Evolutionary conservation across 2,888 invertebrate species (phyloP).

Genomic region (Arctia plantaginis): DNA sequence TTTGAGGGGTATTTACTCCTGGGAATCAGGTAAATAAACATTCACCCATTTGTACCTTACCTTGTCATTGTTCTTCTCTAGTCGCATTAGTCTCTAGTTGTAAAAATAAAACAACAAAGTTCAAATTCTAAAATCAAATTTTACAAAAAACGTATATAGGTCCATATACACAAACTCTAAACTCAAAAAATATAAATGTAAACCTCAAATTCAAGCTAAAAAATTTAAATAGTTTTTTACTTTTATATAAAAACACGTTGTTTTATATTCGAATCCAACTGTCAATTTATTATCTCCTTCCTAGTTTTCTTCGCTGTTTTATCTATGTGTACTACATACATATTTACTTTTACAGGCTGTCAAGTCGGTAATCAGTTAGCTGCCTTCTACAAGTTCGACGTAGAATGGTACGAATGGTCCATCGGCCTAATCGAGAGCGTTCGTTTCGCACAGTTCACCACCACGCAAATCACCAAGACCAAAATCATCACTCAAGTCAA

Average conservation of each 20-base stretch:
- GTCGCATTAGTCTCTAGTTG: neutral
- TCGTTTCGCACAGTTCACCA: conserved; percentile 69
- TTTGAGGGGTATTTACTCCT: conserved; percentile 91
- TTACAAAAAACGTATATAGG: neutral
- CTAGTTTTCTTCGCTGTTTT: neutral
- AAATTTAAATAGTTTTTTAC: neutral
- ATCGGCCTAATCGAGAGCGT: conserved; percentile 78
- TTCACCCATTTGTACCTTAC: neutral
- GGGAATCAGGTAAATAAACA: conserved; percentile 88
- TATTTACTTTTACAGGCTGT: conserved; percentile 73
- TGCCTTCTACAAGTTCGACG: conserved; percentile 87
- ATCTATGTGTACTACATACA: neutral
- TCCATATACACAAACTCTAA: neutral
- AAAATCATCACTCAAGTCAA: conserved; percentile 56
- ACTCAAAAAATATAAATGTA: neutral
- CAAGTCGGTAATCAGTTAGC: conserved; percentile 85
- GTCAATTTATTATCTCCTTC: neutral
- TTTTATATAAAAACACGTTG: neutral
- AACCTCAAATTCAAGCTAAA: neutral
- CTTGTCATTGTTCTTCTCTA: neutral
- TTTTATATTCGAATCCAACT: neutral
- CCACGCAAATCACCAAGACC: conserved; percentile 61
- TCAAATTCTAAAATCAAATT: neutral
- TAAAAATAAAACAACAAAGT: neutral
- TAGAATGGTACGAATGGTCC: conserved; percentile 87